Percentiles rank a stretch among this genome's conserved stretches.
phyloP scores from a whole-genome alignment of 2,888 invertebrate species.

The Oscheius sp. region DNA sequence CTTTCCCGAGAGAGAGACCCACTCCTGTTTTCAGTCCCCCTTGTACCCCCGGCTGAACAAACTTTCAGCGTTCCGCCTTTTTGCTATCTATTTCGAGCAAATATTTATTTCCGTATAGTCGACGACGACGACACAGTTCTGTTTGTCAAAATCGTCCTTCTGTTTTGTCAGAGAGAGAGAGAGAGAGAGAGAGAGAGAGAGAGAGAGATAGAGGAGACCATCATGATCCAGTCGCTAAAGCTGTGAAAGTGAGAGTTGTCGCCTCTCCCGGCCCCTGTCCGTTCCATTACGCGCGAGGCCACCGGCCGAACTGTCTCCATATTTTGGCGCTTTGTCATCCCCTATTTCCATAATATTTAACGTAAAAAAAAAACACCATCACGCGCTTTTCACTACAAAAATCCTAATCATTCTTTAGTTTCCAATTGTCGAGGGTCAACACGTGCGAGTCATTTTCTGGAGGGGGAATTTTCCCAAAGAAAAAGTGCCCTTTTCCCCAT shows the following conservation, averaged over 20 bases:
- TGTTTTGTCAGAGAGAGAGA: not conserved
- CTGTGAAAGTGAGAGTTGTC: constrained; percentile 21
- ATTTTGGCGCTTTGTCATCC: not conserved
- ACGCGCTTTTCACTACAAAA: too few relatives aligned
- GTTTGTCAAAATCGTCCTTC: constrained; percentile 10
- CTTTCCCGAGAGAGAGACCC: too few relatives aligned
- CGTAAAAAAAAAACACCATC: too few relatives aligned
- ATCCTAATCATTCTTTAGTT: too few relatives aligned
- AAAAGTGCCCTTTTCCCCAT: not conserved
- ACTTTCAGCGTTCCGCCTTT: not conserved
- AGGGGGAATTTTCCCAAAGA: too few relatives aligned
- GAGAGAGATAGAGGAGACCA: not conserved
- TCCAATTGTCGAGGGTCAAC: too few relatives aligned
- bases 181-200: not conserved
- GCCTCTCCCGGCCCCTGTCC: constrained; percentile 1
- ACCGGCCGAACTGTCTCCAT: too few relatives aligned
- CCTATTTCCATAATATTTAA: too few relatives aligned
- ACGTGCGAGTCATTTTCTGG: too few relatives aligned
- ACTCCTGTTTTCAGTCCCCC: too few relatives aligned
- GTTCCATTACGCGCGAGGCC: constrained; percentile 13
- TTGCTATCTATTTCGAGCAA: constrained; percentile 5
- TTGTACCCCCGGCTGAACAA: too few relatives aligned
- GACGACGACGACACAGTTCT: not conserved
- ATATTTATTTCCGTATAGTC: constrained; percentile 19
- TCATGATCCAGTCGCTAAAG: not conserved